A percentile compares a stretch with the other conserved stretches of the same genome.
Evolutionary conservation across 2,888 invertebrate species (phyloP).

Genomic region (Hirtodrosophila duncani): DNA sequence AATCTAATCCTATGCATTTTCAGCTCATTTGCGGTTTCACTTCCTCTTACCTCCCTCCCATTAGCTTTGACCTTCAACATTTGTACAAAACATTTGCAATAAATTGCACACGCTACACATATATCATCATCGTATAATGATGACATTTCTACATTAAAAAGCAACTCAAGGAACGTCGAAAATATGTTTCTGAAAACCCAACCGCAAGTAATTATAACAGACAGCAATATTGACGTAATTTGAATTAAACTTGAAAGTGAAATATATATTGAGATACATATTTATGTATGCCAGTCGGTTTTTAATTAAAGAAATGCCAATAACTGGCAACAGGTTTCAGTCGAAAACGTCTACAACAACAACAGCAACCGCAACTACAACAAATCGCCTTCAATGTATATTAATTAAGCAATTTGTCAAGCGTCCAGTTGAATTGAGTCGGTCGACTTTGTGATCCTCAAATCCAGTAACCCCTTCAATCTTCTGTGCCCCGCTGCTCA

Average conservation of each 20-base stretch:
- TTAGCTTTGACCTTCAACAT: too few relatives aligned
- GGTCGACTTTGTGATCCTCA: conserved; percentile 31
- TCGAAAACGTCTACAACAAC: background rate
- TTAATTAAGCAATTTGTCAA: conserved; percentile 72
- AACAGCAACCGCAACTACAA: conserved; percentile 29
- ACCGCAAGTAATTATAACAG: too few relatives aligned
- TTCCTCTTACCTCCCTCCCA: too few relatives aligned
- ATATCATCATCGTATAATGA: too few relatives aligned
- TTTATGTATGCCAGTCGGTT: conserved; percentile 16
- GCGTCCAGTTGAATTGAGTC: conserved; percentile 33
- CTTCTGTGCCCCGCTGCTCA: conserved; percentile 31
- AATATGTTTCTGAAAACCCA: too few relatives aligned
- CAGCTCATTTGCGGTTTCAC: too few relatives aligned
- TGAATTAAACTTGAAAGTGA: background rate
- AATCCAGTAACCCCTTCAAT: conserved; percentile 18
- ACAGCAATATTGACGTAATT: conserved; percentile 1
- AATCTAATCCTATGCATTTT: too few relatives aligned
- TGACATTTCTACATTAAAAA: too few relatives aligned
- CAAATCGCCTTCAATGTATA: conserved; percentile 54
- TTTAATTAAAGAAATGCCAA: conserved; percentile 47
- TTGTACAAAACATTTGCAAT: too few relatives aligned
- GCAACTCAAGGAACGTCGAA: too few relatives aligned
- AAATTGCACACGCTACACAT: too few relatives aligned
- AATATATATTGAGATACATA: conserved; percentile 19
- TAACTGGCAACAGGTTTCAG: conserved; percentile 44